These are phyloP conservation scores for Drosophila sproati DNA, from an alignment of 1,140 invertebrate species.

Conservation along the genomic window DNA sequence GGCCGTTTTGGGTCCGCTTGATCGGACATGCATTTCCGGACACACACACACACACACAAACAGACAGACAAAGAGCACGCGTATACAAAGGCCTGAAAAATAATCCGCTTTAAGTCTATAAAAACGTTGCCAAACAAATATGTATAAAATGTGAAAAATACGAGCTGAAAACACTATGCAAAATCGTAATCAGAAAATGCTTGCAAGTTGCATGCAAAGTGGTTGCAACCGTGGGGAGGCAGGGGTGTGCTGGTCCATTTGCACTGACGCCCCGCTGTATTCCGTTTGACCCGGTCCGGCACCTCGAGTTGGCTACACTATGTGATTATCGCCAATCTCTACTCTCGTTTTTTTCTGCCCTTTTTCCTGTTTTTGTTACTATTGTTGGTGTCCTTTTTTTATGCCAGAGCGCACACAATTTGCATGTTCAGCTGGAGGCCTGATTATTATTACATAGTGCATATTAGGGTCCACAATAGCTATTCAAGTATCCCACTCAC, in stretches of 20 bases:
- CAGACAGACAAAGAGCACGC: slow-evolving; percentile 15
- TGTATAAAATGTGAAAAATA: slow-evolving; percentile 33
- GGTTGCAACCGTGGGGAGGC: slow-evolving; percentile 11
- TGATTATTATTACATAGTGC: slow-evolving; percentile 48
- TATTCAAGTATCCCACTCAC: slow-evolving; percentile 76
- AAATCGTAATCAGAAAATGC: slow-evolving; percentile 44
- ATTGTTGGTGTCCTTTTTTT: slow-evolving; percentile 57
- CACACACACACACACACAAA: slow-evolving; percentile 5
- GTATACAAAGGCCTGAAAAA: slow-evolving; percentile 68
- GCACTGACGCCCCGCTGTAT: slow-evolving; percentile 40
- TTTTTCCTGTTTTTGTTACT: slow-evolving; percentile 24
- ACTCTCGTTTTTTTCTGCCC: slow-evolving; percentile 12
- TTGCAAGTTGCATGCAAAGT: slow-evolving; percentile 34
- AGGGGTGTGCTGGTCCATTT: slow-evolving; percentile 32
- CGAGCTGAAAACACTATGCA: slow-evolving; percentile 56
- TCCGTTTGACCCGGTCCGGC: slow-evolving; percentile 64
- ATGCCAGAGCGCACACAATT: slow-evolving; percentile 72
- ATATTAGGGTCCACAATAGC: slow-evolving; percentile 27
- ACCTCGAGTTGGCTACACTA: slow-evolving; percentile 32
- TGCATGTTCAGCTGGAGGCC: slow-evolving; percentile 68
- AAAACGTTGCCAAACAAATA: slow-evolving; percentile 75
- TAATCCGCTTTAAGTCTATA: slow-evolving; percentile 80
- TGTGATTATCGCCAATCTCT: slow-evolving; percentile 33
- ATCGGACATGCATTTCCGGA: slow-evolving; percentile 59
- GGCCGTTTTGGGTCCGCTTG: slow-evolving; percentile 36